Percentiles rank a stretch among this genome's conserved stretches.
Evolutionary conservation across 30 jellyfish, hydroid and myxozoan genomes (phyloP).

Genomic region (Haliclystus octoradiatus): DNA sequence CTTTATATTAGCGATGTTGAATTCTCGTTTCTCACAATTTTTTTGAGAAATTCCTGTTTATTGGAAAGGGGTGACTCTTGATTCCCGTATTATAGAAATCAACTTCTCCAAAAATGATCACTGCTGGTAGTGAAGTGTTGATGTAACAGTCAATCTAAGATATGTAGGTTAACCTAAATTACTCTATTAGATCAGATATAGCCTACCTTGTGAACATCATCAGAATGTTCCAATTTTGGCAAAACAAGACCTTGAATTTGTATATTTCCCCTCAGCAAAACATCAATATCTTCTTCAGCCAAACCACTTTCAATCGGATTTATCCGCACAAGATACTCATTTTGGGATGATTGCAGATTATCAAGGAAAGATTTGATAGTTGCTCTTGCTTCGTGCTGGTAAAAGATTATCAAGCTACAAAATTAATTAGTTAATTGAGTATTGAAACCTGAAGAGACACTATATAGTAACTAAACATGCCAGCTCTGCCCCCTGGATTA

Average conservation of each 20-base stretch:
- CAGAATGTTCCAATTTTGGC: constrained; percentile 69
- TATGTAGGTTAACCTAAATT: background rate
- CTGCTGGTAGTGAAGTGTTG: background rate
- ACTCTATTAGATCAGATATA: background rate
- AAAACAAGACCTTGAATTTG: constrained; percentile 60
- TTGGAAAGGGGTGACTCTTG: too few species aligned
- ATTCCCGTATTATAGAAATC: too few species aligned
- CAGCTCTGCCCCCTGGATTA: too few species aligned
- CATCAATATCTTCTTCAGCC: constrained; percentile 48
- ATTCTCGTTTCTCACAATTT: too few species aligned
- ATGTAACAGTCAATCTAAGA: background rate
- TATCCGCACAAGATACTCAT: constrained; percentile 76
- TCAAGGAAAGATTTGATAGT: constrained; percentile 34
- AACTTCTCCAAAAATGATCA: too few species aligned
- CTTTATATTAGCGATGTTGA: too few species aligned
- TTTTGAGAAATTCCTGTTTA: too few species aligned
- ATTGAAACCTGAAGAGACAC: too few species aligned
- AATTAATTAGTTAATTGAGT: too few species aligned
- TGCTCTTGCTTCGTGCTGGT: constrained; percentile 58
- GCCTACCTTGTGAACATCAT: constrained; percentile 67
- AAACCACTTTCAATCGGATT: constrained; percentile 78
- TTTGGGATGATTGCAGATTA: constrained; percentile 17
- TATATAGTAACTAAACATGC: too few species aligned
- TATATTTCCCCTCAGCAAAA: constrained; percentile 29
- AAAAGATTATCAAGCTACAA: too few species aligned